Percentiles rank a stretch among this genome's conserved stretches.
These are phyloP conservation scores for Neoscelio sp. DNA, from an alignment of 2,888 invertebrate species.

Conservation along the genomic window DNA sequence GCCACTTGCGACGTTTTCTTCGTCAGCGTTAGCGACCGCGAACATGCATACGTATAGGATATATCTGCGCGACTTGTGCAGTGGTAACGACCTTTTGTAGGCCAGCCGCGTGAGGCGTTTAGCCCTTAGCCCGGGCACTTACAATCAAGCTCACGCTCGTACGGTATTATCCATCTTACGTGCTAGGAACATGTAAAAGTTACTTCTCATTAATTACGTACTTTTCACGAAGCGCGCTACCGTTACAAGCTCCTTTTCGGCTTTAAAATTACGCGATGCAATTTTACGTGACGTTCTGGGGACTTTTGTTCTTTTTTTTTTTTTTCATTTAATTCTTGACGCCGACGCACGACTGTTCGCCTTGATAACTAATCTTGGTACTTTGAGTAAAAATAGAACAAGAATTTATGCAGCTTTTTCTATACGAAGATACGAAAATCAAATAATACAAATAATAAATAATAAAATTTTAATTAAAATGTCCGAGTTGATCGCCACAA, in stretches of 20 bases:
- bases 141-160: slow-evolving; percentile 54
- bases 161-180: slow-evolving; percentile 54
- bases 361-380: too few relatives aligned
- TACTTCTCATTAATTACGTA: slow-evolving; percentile 41
- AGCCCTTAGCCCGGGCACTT: slow-evolving; percentile 71
- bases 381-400: too few relatives aligned
- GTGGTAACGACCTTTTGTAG: slow-evolving; percentile 76
- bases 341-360: too few relatives aligned
- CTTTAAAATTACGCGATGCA: slow-evolving; percentile 10
- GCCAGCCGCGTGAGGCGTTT: slow-evolving; percentile 70
- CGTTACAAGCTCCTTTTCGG: slow-evolving; percentile 8
- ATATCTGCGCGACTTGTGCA: slow-evolving; percentile 60
- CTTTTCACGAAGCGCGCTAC: slow-evolving; percentile 37
- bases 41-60: slow-evolving; percentile 37
- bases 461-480: too few relatives aligned
- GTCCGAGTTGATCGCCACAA: too few relatives aligned
- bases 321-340: too few relatives aligned
- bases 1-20: slow-evolving; percentile 50
- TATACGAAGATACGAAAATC: too few relatives aligned
- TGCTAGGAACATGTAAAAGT: slow-evolving; percentile 35
- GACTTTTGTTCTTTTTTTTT: too few relatives aligned
- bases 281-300: not conserved
- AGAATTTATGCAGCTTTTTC: too few relatives aligned
- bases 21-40: slow-evolving; percentile 48
- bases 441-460: too few relatives aligned